Percentiles rank a stretch among this genome's conserved stretches.
These are phyloP conservation scores for Cheilosia vernalis DNA, from an alignment of 2,888 invertebrate genomes.

Conservation along the genomic window DNA sequence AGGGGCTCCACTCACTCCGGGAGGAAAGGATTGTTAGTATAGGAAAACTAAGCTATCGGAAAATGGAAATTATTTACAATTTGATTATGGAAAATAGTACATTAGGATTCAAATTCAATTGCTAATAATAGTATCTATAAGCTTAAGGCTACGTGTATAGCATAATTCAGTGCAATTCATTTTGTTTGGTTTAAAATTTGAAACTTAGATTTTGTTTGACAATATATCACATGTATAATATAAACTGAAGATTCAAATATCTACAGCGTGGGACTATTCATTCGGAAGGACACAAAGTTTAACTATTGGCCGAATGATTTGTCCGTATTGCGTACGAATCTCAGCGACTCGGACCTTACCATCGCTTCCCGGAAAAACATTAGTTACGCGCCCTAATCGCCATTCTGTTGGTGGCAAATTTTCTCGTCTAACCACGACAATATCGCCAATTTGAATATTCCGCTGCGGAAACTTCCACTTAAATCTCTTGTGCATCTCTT, in stretches of 20 bases:
- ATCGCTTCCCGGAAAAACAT: constrained; percentile 1
- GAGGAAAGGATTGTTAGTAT: constrained; percentile 2
- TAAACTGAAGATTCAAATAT: not conserved
- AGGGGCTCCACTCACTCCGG: constrained; percentile 2
- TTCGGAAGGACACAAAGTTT: not conserved
- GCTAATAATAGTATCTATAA: not conserved
- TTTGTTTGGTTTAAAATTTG: not conserved
- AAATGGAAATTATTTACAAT: not conserved
- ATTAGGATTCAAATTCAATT: not conserved
- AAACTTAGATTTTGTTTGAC: not conserved
- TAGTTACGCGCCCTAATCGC: constrained; percentile 33
- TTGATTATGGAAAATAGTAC: not conserved
- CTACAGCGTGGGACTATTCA: not conserved
- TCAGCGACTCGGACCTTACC: constrained; percentile 10
- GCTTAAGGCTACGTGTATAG: not conserved
- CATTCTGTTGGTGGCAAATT: constrained; percentile 34
- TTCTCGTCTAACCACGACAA: constrained; percentile 21
- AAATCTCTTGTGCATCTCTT: constrained; percentile 51
- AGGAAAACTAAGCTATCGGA: not conserved
- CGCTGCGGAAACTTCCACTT: constrained; percentile 51
- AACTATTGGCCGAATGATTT: constrained; percentile 4
- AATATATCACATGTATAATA: not conserved
- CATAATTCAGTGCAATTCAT: not conserved
- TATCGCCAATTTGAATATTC: constrained; percentile 23
- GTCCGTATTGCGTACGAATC: constrained; percentile 72